Percentiles rank a stretch among this genome's conserved stretches.
Evolutionary conservation across 2,113 vertebrate genomes (phyloP).

Genomic region (Nibea albiflora): DNA sequence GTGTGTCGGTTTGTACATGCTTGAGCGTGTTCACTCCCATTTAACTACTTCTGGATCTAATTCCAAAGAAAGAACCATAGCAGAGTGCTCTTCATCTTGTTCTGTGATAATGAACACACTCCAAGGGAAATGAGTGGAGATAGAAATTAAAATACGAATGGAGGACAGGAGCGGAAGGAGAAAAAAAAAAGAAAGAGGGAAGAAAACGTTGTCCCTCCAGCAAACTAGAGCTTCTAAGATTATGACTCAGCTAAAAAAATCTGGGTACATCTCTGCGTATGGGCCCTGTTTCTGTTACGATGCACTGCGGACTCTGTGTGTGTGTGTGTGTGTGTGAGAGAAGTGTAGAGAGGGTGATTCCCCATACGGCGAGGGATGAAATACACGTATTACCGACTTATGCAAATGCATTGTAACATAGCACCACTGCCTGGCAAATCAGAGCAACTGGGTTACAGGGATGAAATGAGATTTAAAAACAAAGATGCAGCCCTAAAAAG

Average conservation of each 20-base stretch:
- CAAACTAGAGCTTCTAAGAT: slow-evolving; percentile 53
- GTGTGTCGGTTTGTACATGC: slow-evolving; percentile 2
- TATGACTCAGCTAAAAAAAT: slow-evolving; percentile 64
- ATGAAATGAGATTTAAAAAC: not conserved
- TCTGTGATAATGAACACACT: slow-evolving; percentile 63
- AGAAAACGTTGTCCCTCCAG: slow-evolving; percentile 50
- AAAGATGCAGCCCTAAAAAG: slow-evolving; percentile 3
- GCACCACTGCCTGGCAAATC: slow-evolving; percentile 48
- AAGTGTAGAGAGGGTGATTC: slow-evolving; percentile 31
- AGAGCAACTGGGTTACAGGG: slow-evolving; percentile 1
- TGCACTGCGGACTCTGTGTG: slow-evolving; percentile 21
- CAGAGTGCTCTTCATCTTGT: slow-evolving; percentile 46
- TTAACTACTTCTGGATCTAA: slow-evolving; percentile 54
- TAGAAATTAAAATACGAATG: slow-evolving; percentile 57
- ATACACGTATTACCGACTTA: slow-evolving; percentile 43
- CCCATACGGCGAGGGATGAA: slow-evolving; percentile 31
- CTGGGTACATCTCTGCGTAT: slow-evolving; percentile 25
- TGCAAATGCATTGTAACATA: slow-evolving; percentile 55
- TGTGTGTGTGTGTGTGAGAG: not conserved
- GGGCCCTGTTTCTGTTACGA: slow-evolving; percentile 26
- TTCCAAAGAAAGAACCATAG: slow-evolving; percentile 41
- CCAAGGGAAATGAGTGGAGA: slow-evolving; percentile 43
- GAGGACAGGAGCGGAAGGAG: slow-evolving; percentile 14
- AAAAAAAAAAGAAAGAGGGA: slow-evolving; percentile 21
- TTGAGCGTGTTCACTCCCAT: slow-evolving; percentile 22